Evolutionary conservation across 2,797 vertebrate species (phyloP), one percentile per base, ranked within the genome.

Genomic region (Enteromius unitaeniatus): DNA sequence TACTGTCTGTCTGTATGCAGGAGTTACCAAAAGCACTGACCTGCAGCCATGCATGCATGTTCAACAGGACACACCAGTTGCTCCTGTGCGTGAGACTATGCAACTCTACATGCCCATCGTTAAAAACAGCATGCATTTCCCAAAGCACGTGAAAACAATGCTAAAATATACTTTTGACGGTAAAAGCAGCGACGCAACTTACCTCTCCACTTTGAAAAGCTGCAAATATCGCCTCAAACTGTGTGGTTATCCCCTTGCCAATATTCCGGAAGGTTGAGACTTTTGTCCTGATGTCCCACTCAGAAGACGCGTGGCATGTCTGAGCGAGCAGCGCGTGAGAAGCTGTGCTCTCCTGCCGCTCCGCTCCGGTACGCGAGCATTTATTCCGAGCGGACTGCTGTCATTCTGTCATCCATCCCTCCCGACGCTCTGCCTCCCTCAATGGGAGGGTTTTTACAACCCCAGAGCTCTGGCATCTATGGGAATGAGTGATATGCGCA

Each of bases 321-420:
- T 92, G 92, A 89, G 91, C 86, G 84, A 82, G 90, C 89, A 90
- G 93, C 89, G 90, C 87, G 64, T 90, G 74, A 92, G 90, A 91
- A 88, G 91, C 91, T 92, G 93, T 90, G 94, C 93, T 94, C 93
- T 92, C 91, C 88, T 90, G 87, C 86, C 91, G 92, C 83, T 93
- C 92, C 92, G 92, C 83, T 93, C 92, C 92, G 93, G 94, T 91
- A 89, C 91, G 90, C 94, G 93, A 93, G 93, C 93, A 95, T 95
- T 93, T 93, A 93, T 94, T 95, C 87, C 42, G 77, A 55, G 70
- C 92, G 90, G 91, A 91, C 90, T 93, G 94, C 92, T 95, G 93
- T 94, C 89, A 88, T 91, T 91, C 91, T 92, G 93, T 94, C 95
- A 93, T 91, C 92, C 82, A 87, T 93, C 93, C 91, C 92, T 85